These are phyloP conservation scores for Odiellus spinosus DNA, from an alignment of 2,888 invertebrate species.

Conservation along the genomic window DNA sequence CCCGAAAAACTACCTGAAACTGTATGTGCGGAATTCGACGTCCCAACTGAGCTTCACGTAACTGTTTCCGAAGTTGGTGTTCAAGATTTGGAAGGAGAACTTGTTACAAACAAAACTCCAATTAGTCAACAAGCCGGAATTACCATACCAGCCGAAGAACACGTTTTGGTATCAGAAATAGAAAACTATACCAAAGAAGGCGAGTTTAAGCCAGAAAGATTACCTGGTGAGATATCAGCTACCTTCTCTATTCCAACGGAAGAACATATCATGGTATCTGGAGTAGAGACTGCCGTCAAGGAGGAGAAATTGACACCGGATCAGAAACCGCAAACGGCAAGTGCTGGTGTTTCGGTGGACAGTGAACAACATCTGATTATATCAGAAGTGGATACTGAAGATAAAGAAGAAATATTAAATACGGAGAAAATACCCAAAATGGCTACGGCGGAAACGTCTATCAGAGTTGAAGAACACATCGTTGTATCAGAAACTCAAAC, in stretches of 20 bases:
- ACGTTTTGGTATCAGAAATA: constrained; percentile 6
- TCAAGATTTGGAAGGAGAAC: constrained; percentile 16
- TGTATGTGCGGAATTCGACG: neutral
- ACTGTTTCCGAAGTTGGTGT: constrained; percentile 13
- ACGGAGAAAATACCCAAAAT: constrained; percentile 25
- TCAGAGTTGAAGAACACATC: constrained; percentile 5
- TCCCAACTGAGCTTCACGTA: constrained; percentile 9
- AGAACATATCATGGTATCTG: constrained; percentile 13
- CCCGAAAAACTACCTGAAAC: constrained; percentile 7
- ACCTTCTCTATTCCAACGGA: constrained; percentile 11
- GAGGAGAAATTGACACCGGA: constrained; percentile 7
- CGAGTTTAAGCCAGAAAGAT: constrained; percentile 4
- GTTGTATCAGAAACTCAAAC: constrained; percentile 12
- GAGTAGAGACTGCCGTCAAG: constrained; percentile 5
- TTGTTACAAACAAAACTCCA: constrained; percentile 7
- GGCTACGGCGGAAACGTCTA: constrained; percentile 18
- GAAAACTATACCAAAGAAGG: constrained; percentile 7
- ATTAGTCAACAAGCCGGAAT: constrained; percentile 2
- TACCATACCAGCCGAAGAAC: constrained; percentile 3
- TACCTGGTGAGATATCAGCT: constrained; percentile 8
- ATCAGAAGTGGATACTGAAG: constrained; percentile 12
- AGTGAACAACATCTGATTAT: constrained; percentile 18
- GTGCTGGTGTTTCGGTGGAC: constrained; percentile 13
- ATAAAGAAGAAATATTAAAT: constrained; percentile 23
- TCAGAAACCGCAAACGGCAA: constrained; percentile 9